Percentiles rank a stretch among this genome's conserved stretches.
Conservation (phyloP, 2,797 vertebrate species). For the Microctenopoma stevenorrisi region DNA sequence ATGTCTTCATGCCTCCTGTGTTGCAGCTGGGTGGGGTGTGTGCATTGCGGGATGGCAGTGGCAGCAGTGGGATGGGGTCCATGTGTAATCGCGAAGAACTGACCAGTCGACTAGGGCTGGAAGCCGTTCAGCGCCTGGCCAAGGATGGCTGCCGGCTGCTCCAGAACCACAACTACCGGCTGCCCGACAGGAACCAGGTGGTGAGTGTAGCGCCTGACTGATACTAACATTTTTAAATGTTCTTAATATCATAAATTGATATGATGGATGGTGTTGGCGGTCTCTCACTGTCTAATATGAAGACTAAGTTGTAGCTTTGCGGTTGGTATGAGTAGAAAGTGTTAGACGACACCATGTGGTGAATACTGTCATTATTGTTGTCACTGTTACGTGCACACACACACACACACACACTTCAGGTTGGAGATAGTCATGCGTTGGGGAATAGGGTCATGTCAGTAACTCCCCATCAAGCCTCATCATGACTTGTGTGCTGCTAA, state of each 20-base stretch:
- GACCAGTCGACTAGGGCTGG: conserved; percentile 84
- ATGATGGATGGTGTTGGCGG: conserved; percentile 9
- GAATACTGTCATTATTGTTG: conserved; percentile 45
- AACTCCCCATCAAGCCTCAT: conserved; percentile 26
- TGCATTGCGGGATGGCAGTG: conserved; percentile 80
- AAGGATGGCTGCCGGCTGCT: conserved; percentile 92
- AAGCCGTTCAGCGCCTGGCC: conserved; percentile 93
- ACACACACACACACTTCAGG: conserved; percentile 19
- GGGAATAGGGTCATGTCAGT: conserved; percentile 19
- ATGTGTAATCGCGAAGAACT: conserved; percentile 88
- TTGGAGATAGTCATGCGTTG: conserved; percentile 36
- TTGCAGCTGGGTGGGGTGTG: conserved; percentile 93
- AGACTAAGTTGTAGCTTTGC: conserved; percentile 24
- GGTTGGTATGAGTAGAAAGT: conserved; percentile 47
- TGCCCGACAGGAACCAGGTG: conserved; percentile 83
- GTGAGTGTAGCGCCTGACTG: conserved; percentile 66
- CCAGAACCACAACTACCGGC: conserved; percentile 90
- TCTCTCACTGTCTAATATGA: conserved; percentile 41
- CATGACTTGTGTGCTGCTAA: conserved; percentile 21
- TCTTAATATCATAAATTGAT: background rate
- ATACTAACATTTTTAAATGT: background rate
- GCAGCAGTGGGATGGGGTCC: conserved; percentile 51
- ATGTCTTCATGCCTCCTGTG: conserved; percentile 92
- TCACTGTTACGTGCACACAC: conserved; percentile 36
- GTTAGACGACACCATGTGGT: conserved; percentile 59